phyloP scores from a whole-genome alignment of 2,113 vertebrate species.

The Elaphurus davidianus region DNA sequence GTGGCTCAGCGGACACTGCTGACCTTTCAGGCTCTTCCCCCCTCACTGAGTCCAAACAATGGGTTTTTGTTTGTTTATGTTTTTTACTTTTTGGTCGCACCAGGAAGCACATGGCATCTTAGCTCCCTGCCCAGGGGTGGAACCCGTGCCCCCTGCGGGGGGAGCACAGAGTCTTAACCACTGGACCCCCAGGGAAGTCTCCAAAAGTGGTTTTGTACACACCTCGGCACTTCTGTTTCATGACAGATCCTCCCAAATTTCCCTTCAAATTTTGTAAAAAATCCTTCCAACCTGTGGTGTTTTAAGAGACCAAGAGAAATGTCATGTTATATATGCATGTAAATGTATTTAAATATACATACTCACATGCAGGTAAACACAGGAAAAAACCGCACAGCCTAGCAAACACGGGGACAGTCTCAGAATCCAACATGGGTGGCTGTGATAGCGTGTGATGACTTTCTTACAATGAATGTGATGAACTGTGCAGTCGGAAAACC shows the following conservation, averaged over 20 bases:
- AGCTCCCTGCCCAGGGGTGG: not conserved
- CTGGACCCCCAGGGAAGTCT: not conserved
- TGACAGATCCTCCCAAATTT: not conserved
- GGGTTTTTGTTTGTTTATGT: not conserved
- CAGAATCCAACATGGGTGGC: not conserved
- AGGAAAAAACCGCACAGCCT: not conserved
- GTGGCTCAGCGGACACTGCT: not conserved
- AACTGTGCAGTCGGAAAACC: not conserved
- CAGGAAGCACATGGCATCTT: not conserved
- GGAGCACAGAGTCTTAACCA: not conserved
- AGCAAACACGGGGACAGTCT: rapidly evolving
- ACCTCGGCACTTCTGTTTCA: not conserved
- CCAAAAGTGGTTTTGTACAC: not conserved
- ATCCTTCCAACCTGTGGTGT: not conserved
- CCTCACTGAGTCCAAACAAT: not conserved
- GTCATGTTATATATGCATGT: not conserved
- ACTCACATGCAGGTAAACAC: not conserved
- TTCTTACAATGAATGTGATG: no score
- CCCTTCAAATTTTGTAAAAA: not conserved
- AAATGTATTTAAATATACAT: not conserved
- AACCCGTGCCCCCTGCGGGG: not conserved
- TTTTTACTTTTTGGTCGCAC: not conserved
- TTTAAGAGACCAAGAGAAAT: not conserved
- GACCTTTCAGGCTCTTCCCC: not conserved
- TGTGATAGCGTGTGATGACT: not conserved